A percentile compares a stretch with the other conserved stretches of the same genome.
Conservation (phyloP, 1,140 invertebrate species). For the Zaprionus kolodkinae region DNA sequence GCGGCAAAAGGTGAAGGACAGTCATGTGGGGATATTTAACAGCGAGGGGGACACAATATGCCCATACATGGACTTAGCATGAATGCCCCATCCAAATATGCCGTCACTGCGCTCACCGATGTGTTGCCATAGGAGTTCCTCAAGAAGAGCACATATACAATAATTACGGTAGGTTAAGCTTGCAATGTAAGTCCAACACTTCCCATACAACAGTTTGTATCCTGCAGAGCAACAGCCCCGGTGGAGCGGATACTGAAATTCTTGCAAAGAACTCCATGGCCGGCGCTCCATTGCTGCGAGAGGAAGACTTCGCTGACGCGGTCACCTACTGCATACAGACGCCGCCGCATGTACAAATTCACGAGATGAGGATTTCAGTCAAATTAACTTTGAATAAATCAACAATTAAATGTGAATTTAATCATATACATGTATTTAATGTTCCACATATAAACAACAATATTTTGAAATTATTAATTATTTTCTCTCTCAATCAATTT, state of each 20-base stretch:
- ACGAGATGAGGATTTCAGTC: constrained; percentile 19
- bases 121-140: constrained; percentile 1
- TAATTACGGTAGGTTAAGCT: neutral
- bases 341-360: constrained; percentile 30
- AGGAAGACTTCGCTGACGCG: constrained; percentile 1
- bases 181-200: neutral
- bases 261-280: constrained; percentile 8
- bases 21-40: constrained; percentile 85
- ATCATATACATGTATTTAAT: too few species aligned
- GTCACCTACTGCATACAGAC: constrained; percentile 15
- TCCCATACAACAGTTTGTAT: neutral
- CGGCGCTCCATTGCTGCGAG: constrained; percentile 7
- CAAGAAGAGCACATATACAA: neutral
- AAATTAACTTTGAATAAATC: neutral
- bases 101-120: neutral
- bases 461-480: too few species aligned
- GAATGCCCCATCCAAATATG: constrained; percentile 1
- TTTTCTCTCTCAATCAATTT: too few species aligned
- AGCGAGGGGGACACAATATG: constrained; percentile 85
- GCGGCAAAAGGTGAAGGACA: constrained; percentile 86
- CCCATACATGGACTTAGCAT: constrained; percentile 42
- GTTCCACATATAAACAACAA: too few species aligned
- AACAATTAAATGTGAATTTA: too few species aligned
- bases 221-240: constrained; percentile 4
- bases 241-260: constrained; percentile 15